Percentiles rank a stretch among this genome's conserved stretches.
Evolutionary conservation across 2,888 invertebrate species (phyloP).

Genomic region (Dynastes grantii): DNA sequence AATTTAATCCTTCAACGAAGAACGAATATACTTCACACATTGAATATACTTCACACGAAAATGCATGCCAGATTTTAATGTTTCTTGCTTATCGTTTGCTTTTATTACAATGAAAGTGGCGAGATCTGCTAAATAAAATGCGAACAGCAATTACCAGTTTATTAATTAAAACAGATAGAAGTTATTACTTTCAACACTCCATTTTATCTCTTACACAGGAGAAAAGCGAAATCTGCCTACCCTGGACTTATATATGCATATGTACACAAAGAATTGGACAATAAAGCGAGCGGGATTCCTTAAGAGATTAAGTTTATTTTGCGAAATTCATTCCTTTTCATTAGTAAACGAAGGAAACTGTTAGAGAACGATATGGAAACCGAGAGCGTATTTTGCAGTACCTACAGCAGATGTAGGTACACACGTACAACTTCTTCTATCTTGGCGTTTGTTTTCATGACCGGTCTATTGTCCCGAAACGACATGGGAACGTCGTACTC

Average conservation of each 20-base stretch:
- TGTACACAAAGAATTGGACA: constrained; percentile 9
- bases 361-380: background rate
- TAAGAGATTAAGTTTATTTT: constrained; percentile 39
- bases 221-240: background rate
- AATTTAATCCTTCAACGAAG: no score
- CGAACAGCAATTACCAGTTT: background rate
- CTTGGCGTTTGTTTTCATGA: constrained; percentile 11
- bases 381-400: background rate
- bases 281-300: constrained; percentile 18
- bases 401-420: background rate
- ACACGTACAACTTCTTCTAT: constrained; percentile 8
- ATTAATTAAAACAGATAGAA: background rate
- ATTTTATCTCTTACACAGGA: background rate
- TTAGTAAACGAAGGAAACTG: constrained; percentile 28
- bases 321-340: constrained; percentile 42
- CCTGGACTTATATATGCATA: background rate
- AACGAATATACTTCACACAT: no score
- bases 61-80: no score
- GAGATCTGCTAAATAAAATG: background rate
- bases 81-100: no score
- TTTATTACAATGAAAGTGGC: no score
- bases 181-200: background rate
- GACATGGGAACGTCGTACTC: constrained; percentile 18
- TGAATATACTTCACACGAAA: no score
- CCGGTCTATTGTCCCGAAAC: constrained; percentile 34